Evolutionary conservation across 1,140 invertebrate species (phyloP).

Genomic region (Frieseomelitta varia): DNA sequence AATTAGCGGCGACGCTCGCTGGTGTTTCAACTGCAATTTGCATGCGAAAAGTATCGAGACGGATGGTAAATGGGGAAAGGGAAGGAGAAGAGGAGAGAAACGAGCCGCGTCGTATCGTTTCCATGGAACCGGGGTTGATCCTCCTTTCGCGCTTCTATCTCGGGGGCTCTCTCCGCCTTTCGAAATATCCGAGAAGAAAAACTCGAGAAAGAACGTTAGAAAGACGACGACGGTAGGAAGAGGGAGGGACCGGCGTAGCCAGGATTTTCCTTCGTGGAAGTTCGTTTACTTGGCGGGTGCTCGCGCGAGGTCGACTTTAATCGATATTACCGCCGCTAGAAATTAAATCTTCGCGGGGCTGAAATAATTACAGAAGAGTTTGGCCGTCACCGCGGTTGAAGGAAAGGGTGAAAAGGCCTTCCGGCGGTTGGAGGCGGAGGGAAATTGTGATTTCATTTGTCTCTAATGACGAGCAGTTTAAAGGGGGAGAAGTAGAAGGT

Average conservation of each 20-base stretch:
- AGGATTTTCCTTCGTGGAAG: background rate
- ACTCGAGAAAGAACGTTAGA: background rate
- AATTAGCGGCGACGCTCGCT: conserved; percentile 64
- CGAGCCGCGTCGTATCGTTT: conserved; percentile 23
- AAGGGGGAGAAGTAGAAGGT: background rate
- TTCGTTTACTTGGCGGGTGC: background rate
- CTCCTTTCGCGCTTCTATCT: background rate
- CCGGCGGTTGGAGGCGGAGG: conserved; percentile 2
- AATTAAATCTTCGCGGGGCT: conserved; percentile 30
- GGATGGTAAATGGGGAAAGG: background rate
- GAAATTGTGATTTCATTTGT: conserved; percentile 46
- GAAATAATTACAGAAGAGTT: conserved; percentile 38
- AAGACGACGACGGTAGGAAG: no score
- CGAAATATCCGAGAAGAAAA: background rate
- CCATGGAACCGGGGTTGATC: conserved; percentile 1
- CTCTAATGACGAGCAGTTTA: conserved; percentile 26
- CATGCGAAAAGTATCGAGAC: conserved; percentile 57
- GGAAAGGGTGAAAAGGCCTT: conserved; percentile 1
- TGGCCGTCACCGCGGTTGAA: background rate
- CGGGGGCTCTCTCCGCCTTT: no score
- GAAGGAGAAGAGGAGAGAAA: background rate
- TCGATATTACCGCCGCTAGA: conserved; percentile 40
- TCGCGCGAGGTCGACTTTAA: conserved; percentile 28
- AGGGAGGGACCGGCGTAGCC: background rate
- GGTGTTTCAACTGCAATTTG: conserved; percentile 57